These are phyloP conservation scores for Cantharis rustica DNA, from an alignment of 2,888 invertebrate species.

Conservation along the genomic window DNA sequence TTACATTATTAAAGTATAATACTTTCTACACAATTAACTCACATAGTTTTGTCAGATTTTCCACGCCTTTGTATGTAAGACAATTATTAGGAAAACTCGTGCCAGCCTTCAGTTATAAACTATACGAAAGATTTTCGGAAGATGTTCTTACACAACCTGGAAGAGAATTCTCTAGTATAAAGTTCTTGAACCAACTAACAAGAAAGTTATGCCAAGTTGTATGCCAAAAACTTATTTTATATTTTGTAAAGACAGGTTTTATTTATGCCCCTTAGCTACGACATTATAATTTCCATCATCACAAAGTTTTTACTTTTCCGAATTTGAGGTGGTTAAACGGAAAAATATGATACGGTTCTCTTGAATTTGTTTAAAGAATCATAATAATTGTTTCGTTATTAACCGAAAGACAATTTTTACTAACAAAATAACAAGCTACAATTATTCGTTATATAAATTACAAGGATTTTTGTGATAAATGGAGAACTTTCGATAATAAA, in stretches of 20 bases:
- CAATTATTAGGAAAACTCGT: background rate
- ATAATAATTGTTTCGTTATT: background rate
- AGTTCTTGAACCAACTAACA: conserved; percentile 9
- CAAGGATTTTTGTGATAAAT: background rate
- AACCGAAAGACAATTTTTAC: background rate
- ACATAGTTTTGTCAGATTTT: background rate
- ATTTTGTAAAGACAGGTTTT: conserved; percentile 9
- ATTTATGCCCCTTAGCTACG: background rate
- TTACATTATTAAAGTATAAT: too few species aligned
- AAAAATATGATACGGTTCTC: too few species aligned
- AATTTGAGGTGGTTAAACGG: too few species aligned
- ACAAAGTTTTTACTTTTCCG: background rate
- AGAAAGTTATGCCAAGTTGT: conserved; percentile 11
- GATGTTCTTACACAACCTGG: background rate
- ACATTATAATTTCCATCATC: background rate
- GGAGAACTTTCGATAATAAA: background rate
- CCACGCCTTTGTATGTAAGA: background rate
- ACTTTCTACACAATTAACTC: background rate
- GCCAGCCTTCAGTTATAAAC: background rate
- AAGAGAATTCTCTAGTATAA: background rate
- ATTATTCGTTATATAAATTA: background rate
- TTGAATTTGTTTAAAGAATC: background rate
- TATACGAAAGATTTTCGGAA: background rate
- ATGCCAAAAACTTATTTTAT: conserved; percentile 12
- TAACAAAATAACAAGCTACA: background rate